Base-by-base conservation (phyloP, 2,888 invertebrate species). In the Cordylochernes scorpioides region DNA sequence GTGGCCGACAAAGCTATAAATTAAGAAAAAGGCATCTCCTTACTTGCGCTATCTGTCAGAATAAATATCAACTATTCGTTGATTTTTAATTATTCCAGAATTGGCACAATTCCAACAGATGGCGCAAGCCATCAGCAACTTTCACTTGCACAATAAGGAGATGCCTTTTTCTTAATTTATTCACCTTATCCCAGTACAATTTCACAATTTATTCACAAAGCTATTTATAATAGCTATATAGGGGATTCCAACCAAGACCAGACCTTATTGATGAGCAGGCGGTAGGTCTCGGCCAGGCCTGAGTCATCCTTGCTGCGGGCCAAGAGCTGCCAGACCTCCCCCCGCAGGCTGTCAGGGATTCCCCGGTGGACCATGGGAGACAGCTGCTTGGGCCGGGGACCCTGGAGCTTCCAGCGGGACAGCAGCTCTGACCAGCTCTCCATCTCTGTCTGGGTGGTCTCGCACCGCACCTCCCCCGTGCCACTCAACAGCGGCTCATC, bases 321-420 rank as follows among this genome's bases (percentile, higher is more conserved):
- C 39, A 97, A 59, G 32, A 91, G 64, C 51, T 88, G 84, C 97
- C 97, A 99, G 25, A 97, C 84, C 55, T 88, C 86, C 0, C 88
- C 88, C 17, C 97, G 65, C 17, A 97, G 58, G 0, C 91, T 84
- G 52, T 97, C 94, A 0, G 94, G 97, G 30, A 97, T 73, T 1
- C 94, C 94, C 24, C 49, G 45, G 26, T 68, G 65, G 0, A 86
- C 75, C 21, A 88, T 55, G 10, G 68, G 58, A 2, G 65, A 60
- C 28, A 91, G 54, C 39, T 78, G 69, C 39, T 75, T 71, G 0
- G 94, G 88, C 10, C 77, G 46, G 32, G 47, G 46, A 3, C 47
- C 34, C 32, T 53, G 53, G 18, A 39, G 38, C 18, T 45, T 40
- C 57, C 57, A 53, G 31, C 49, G 44, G n/a, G 39, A 44, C 25